phyloP scores from a whole-genome alignment of 2,888 invertebrate genomes.

The Temnothorax unifasciatus region DNA sequence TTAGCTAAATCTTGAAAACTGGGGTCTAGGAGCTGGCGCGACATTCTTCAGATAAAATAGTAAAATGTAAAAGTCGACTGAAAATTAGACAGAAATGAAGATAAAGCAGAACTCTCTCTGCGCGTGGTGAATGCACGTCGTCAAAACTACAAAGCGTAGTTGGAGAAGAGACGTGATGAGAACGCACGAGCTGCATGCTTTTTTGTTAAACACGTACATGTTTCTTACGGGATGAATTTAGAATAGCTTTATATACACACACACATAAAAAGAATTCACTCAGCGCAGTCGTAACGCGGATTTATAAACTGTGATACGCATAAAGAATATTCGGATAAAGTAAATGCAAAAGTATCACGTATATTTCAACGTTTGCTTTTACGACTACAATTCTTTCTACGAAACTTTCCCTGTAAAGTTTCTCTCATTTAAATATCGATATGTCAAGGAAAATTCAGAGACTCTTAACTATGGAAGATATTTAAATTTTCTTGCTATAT shows the following conservation, averaged over 20 bases:
- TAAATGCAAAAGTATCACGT: conserved; percentile 14
- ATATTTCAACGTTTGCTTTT: conserved; percentile 18
- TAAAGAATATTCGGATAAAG: conserved; percentile 18
- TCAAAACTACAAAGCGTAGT: conserved; percentile 62
- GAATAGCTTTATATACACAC: conserved; percentile 12
- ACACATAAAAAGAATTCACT: conserved; percentile 44
- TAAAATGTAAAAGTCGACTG: conserved; percentile 53
- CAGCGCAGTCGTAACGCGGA: conserved; percentile 17
- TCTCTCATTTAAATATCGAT: conserved; percentile 17
- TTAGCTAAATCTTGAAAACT: conserved; percentile 56
- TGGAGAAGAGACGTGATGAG: conserved; percentile 60
- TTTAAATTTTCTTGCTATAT: background rate
- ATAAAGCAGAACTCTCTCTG: conserved; percentile 48
- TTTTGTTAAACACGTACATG: conserved; percentile 54
- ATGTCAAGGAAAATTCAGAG: background rate
- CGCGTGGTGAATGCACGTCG: conserved; percentile 60
- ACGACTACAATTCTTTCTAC: background rate
- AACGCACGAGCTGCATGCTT: conserved; percentile 61
- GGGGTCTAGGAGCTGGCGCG: conserved; percentile 36
- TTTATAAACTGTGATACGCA: conserved; percentile 49
- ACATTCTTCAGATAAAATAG: conserved; percentile 53
- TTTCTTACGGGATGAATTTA: conserved; percentile 53
- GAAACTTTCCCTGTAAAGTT: conserved; percentile 10
- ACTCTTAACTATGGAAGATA: background rate
- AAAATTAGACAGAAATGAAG: conserved; percentile 63